Evolutionary conservation across 2,113 vertebrate species (phyloP), one percentile per base, ranked within the genome.

Genomic region (Pollimyrus isidori): DNA sequence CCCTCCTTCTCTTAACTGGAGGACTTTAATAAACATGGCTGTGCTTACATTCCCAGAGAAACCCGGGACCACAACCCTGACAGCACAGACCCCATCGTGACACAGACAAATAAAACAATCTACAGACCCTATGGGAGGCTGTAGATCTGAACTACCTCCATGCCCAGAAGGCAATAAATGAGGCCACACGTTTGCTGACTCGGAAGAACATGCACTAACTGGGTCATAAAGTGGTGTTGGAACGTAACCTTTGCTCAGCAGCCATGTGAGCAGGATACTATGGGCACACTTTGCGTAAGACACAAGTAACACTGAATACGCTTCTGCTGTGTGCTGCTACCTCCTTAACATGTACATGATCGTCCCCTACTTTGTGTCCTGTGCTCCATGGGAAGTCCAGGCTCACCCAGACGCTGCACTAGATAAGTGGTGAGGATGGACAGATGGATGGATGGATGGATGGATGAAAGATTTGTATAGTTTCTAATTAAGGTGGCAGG

Each of bases 201-300:
- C 88, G 87, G 35, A 19, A 58, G 53, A 87, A 39, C 42, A 39
- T 87, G 87, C 21, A 42, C 88, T 88, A 1, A 15, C 45, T 62
- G 0, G 48, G 91, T 91, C 93, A 96, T 96, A 96, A 96, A 96
- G 94, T 42, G 26, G 92, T 94, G 94, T 92, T 96, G 95, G 93
- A 96, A 95, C 88, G 0, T 91, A 95, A 96, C 95, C 96, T 96
- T 96, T 96, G 95, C 92, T 93, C 95, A 89, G 90, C 53, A 86
- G 89, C 87, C 56, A 48, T 21, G 92, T 90, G 87, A 91, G 88
- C 90, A 94, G 93, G 90, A 91, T 48, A 50, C 89, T 90, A 86
- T 90, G 92, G 92, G 26, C 92, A 91, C 86, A 84, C n/a, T 90
- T 58, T 48, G 19, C 23, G 90, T 84, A 88, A 58, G 86, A 90